Evolutionary conservation across 2,888 invertebrate genomes (phyloP).

Genomic region (Protonemura montana): DNA sequence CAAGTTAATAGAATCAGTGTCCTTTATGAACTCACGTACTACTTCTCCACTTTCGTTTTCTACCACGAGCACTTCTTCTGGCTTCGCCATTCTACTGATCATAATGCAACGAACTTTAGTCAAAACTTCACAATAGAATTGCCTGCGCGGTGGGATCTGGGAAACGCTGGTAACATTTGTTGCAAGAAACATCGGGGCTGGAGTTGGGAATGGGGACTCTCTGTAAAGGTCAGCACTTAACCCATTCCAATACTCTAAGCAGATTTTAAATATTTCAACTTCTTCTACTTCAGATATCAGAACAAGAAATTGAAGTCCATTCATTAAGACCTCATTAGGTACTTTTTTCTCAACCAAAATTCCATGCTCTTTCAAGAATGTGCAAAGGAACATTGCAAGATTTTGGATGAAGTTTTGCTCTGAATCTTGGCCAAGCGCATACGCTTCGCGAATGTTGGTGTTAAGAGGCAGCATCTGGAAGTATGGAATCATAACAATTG

Average conservation of each 20-base stretch:
- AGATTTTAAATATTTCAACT: constrained; percentile 99
- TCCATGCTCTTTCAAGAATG: constrained; percentile 97
- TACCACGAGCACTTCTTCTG: constrained; percentile 98
- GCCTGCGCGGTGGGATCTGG: constrained; percentile 65
- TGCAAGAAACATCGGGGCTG: constrained; percentile 55
- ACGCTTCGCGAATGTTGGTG: constrained; percentile 93
- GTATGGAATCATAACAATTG: background rate
- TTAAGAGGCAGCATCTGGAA: constrained; percentile 83
- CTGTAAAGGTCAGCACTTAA: constrained; percentile 92
- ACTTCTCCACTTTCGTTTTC: constrained; percentile 99
- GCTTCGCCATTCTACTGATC: constrained; percentile 99
- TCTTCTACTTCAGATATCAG: constrained; percentile 98
- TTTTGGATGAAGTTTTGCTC: constrained; percentile 99
- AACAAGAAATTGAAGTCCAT: constrained; percentile 86
- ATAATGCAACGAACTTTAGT: constrained; percentile 90
- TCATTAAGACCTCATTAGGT: constrained; percentile 77
- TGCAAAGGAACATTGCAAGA: constrained; percentile 95
- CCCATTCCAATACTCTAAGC: constrained; percentile 98
- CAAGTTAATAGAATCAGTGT: constrained; percentile 98
- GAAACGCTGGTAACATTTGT: constrained; percentile 55
- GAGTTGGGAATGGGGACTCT: constrained; percentile 76
- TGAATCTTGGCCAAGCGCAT: constrained; percentile 91
- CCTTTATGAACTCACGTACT: constrained; percentile 99
- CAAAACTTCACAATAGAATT: constrained; percentile 80
- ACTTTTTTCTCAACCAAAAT: constrained; percentile 83